Evolutionary conservation across 2,888 invertebrate species (phyloP), one percentile per base, ranked within the genome.

Genomic region (Folsomia candida): DNA sequence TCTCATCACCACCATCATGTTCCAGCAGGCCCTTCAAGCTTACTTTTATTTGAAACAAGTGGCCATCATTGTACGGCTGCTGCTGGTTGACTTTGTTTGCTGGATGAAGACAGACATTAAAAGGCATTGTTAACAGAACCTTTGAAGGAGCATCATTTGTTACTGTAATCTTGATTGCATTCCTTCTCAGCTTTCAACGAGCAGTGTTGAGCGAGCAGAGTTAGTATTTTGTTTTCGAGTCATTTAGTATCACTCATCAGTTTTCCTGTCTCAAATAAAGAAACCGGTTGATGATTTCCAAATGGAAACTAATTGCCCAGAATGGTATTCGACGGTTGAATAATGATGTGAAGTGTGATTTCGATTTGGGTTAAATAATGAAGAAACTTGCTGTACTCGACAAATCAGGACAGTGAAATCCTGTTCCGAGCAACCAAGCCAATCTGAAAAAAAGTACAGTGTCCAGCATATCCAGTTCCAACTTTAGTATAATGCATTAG

Each of bases 251-350:
- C 61, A 61, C 61, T 61, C 61, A 61, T 61, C 61, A 61, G 61
- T 61, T 61, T 28, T 29, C 29, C 28, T 61, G 54, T 61, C 28
- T 61, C 6, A 27, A 26, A 29, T 29, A 69, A 63, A 62, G 65
- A 76, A 76, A 76, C 76, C 75, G 75, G 76, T 76, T 75, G 70
- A 72, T 74, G 70, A 70, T 73, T 70, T 69, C 69, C 66, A 71
- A 76, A 74, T 76, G 71, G 73, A 76, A 76, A 74, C 76, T 76
- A 76, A 76, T 76, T 76, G 74, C 68, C 66, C 51, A 58, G 58
- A 54, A 67, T 62, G 70, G 59, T 62, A 62, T 61, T 61, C 60
- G 51, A 54, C 29, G n/a, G n/a, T 61, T 59, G 67, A 54, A 61
- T 28, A n/a, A 29, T 26, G 61, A 61, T 54, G 27, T 26, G 61